Percentiles rank a stretch among this genome's conserved stretches.
Conservation (phyloP, 2,113 vertebrate genomes). For the Bos indicus region DNA sequence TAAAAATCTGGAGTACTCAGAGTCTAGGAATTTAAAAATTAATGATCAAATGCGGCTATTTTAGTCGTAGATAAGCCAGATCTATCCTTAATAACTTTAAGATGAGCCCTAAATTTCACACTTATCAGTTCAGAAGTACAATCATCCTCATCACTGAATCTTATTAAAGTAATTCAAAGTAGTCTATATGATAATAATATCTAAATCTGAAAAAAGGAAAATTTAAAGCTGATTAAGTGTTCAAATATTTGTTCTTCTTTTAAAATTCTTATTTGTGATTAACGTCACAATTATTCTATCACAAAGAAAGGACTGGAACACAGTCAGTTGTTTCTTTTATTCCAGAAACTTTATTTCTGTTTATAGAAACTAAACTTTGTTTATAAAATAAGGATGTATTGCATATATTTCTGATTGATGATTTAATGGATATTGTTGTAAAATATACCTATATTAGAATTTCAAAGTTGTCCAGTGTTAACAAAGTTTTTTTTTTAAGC, state of each 20-base stretch:
- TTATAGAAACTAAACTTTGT: background rate
- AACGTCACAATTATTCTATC: background rate
- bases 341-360: background rate
- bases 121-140: background rate
- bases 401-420: background rate
- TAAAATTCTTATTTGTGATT: background rate
- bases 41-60: background rate
- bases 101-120: background rate
- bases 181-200: background rate
- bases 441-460: conserved; percentile 4
- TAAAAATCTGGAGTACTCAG: background rate
- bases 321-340: background rate
- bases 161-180: background rate
- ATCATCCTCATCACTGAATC: background rate
- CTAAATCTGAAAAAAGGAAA: background rate
- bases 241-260: background rate
- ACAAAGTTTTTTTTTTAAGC: background rate
- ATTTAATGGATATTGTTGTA: background rate
- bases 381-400: background rate
- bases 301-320: background rate
- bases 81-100: background rate
- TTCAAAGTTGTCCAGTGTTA: background rate
- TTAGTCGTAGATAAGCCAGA: background rate
- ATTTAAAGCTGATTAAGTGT: background rate
- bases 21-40: background rate